Conservation (phyloP, 2,888 invertebrate genomes). For the Dolomedes plantarius region DNA sequence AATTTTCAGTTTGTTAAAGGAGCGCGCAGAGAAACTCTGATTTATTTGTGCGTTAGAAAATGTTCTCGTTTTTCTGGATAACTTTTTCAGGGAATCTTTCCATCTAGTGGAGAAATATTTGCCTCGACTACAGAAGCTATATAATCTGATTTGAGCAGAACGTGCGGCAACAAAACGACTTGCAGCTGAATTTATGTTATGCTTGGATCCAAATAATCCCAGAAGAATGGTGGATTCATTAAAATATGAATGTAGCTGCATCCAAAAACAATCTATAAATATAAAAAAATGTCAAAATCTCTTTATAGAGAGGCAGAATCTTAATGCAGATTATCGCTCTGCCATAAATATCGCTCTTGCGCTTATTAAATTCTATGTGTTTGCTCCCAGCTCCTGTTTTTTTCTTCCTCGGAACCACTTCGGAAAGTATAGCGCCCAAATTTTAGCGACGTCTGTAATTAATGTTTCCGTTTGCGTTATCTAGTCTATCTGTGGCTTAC, state of each 20-base stretch:
- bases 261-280: slow-evolving; percentile 4
- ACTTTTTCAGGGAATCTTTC: too few species aligned
- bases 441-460: slow-evolving; percentile 61
- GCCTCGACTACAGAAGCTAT: background rate
- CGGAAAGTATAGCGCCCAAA: slow-evolving; percentile 48
- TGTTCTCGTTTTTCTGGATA: background rate
- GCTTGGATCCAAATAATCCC: background rate
- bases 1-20: background rate
- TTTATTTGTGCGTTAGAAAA: background rate
- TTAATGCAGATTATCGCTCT: slow-evolving; percentile 17
- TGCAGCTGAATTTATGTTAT: background rate
- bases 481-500: slow-evolving; percentile 53
- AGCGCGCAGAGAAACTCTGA: background rate
- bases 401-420: slow-evolving; percentile 41
- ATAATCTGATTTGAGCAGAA: background rate
- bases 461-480: slow-evolving; percentile 65
- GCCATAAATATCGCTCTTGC: slow-evolving; percentile 59
- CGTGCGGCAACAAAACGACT: background rate
- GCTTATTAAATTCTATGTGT: slow-evolving; percentile 59
- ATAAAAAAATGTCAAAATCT: background rate
- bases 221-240: background rate
- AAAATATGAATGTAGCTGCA: slow-evolving; percentile 9
- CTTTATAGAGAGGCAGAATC: background rate
- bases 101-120: background rate
- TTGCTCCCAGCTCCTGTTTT: slow-evolving; percentile 29